Evolutionary conservation across 2,797 vertebrate species (phyloP), one percentile per base, ranked within the genome.

Genomic region (Pangasius sanitwongsei): DNA sequence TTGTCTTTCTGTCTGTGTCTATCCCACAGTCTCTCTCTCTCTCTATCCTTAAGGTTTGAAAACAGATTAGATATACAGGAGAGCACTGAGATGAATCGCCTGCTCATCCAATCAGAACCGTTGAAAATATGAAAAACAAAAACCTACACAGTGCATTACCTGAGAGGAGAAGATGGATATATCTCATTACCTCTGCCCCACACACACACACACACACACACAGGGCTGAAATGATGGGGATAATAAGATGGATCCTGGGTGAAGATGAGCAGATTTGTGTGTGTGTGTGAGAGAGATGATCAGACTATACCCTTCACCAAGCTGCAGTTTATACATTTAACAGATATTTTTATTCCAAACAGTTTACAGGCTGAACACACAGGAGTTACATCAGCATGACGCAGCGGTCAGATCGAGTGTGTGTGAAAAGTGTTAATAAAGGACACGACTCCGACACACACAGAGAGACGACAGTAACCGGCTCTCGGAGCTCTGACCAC

Each of bases 21-120:
- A 1, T 78, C 75, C 61, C 72, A 2, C 41, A 25, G 6, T 20
- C 34, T 72, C 37, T 74, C 13, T 31, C 3, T n/a, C 28, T 7
- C 12, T 15, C 25, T 63, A 6, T 84, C 44, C 48, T 15, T 55
- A 34, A 87, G 83, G 44, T 87, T 72, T 37, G 65, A 81, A 41
- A 67, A 81, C 84, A 63, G 57, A 61, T 82, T 78, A 86, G 80
- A 91, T 83, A 82, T 74, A 83, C 44, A 67, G 6, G 16, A 57
- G 70, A 70, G 67, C 86, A 59, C 80, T 89, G 87, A 89, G 85
- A 70, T 70, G 85, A 91, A 89, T 87, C 85, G 63, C 72, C 65
- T 18, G 72, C 89, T 88, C 67, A 44, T 85, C 78, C 85, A 91
- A 88, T 86, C 86, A 86, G 78, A 86, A 83, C 85, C 53, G 50